phyloP scores from a whole-genome alignment of 2,113 vertebrate species.

The Callionymus lyra region DNA sequence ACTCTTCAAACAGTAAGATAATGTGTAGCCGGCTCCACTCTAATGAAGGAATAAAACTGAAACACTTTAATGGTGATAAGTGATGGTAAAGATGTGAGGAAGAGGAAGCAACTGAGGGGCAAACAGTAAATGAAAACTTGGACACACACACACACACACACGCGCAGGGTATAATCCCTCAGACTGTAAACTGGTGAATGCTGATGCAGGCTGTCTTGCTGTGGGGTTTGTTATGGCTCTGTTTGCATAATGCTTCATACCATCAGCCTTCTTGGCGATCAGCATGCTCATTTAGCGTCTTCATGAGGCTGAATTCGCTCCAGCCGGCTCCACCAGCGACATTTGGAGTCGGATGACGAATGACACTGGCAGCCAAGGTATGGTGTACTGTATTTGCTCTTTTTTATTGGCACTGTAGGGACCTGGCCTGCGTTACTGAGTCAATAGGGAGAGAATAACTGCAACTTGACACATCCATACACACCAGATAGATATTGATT shows the following conservation, averaged over 20 bases:
- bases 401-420: too few relatives aligned
- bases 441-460: too few relatives aligned
- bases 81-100: too few relatives aligned
- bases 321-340: not conserved
- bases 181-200: slow-evolving; percentile 26
- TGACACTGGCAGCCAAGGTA: not conserved
- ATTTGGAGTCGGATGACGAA: not conserved
- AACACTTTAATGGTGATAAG: too few relatives aligned
- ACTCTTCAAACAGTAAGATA: too few relatives aligned
- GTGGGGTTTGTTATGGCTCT: slow-evolving; percentile 2
- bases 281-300: slow-evolving; percentile 9
- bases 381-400: too few relatives aligned
- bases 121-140: slow-evolving; percentile 23
- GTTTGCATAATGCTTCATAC: slow-evolving; percentile 24
- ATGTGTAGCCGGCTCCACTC: too few relatives aligned
- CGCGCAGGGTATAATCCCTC: slow-evolving; percentile 2
- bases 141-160: slow-evolving; percentile 4
- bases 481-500: too few relatives aligned
- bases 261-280: not conserved
- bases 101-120: too few relatives aligned
- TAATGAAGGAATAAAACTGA: too few relatives aligned
- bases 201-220: slow-evolving; percentile 1
- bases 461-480: too few relatives aligned
- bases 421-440: too few relatives aligned
- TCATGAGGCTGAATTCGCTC: slow-evolving; percentile 5